Percentiles rank a stretch among this genome's conserved stretches.
Conservation (phyloP, 2,113 vertebrate species). For the Eidolon helvum region DNA sequence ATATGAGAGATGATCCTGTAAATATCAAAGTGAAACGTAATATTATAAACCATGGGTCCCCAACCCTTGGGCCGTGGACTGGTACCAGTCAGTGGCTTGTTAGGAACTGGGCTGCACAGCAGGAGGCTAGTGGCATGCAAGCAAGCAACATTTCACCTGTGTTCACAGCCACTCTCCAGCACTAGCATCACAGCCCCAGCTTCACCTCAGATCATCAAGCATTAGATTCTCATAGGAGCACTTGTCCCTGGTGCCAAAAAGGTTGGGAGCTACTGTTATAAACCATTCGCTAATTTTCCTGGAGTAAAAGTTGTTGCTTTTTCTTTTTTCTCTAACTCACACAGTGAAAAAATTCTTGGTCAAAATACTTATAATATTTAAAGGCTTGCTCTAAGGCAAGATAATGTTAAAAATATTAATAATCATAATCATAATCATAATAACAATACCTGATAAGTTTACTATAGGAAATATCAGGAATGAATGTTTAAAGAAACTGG, state of each 20-base stretch:
- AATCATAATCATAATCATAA: not conserved
- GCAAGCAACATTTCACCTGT: too few relatives aligned
- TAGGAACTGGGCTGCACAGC: too few relatives aligned
- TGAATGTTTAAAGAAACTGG: not conserved
- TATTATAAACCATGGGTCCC: not conserved
- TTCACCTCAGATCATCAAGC: too few relatives aligned
- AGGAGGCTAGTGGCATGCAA: too few relatives aligned
- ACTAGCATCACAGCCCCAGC: too few relatives aligned
- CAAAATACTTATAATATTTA: not conserved
- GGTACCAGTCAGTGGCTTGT: too few relatives aligned
- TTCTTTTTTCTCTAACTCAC: not conserved
- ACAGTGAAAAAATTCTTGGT: not conserved
- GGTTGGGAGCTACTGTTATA: too few relatives aligned
- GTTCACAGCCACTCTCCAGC: too few relatives aligned
- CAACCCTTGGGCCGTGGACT: too few relatives aligned
- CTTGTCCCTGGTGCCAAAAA: too few relatives aligned
- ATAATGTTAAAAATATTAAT: not conserved
- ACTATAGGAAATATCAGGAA: not conserved
- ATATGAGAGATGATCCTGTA: not conserved
- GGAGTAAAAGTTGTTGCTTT: not conserved
- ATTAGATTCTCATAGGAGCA: too few relatives aligned
- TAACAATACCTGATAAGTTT: not conserved
- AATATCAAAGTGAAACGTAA: not conserved
- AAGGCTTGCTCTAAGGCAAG: not conserved
- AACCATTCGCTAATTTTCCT: not conserved